phyloP scores from a whole-genome alignment of 2,888 invertebrate species.

The Chesias legatella region DNA sequence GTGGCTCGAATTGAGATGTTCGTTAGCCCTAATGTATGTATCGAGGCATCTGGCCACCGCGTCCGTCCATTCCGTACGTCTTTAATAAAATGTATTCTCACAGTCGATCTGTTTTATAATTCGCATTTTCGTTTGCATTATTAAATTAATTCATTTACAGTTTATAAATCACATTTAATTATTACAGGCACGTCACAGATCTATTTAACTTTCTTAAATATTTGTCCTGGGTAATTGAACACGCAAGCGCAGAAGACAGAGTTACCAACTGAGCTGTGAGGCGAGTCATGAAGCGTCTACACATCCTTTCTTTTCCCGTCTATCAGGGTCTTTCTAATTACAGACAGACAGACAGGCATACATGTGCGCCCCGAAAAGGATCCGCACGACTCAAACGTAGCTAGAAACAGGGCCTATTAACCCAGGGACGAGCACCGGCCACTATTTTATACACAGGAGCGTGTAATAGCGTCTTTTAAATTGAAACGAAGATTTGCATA shows the following conservation, averaged over 20 bases:
- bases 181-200: too few relatives aligned
- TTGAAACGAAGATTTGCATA: conserved; percentile 16
- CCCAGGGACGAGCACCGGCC: not conserved
- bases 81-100: conserved; percentile 21
- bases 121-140: not conserved
- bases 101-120: too few relatives aligned
- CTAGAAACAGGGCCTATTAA: not conserved
- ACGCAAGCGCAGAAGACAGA: too few relatives aligned
- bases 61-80: conserved; percentile 41
- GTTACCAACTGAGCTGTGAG: too few relatives aligned
- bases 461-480: conserved; percentile 14
- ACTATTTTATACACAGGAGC: not conserved
- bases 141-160: conserved; percentile 4
- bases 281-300: too few relatives aligned
- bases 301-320: too few relatives aligned
- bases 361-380: not conserved
- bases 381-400: not conserved
- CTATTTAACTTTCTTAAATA: too few relatives aligned
- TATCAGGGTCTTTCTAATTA: not conserved
- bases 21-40: conserved; percentile 69
- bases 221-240: too few relatives aligned
- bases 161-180: conserved; percentile 8
- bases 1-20: conserved; percentile 68
- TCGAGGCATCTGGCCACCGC: conserved; percentile 52
- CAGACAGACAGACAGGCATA: not conserved